phyloP scores from a whole-genome alignment of 2,797 vertebrate species.

The Acomys russatus region DNA sequence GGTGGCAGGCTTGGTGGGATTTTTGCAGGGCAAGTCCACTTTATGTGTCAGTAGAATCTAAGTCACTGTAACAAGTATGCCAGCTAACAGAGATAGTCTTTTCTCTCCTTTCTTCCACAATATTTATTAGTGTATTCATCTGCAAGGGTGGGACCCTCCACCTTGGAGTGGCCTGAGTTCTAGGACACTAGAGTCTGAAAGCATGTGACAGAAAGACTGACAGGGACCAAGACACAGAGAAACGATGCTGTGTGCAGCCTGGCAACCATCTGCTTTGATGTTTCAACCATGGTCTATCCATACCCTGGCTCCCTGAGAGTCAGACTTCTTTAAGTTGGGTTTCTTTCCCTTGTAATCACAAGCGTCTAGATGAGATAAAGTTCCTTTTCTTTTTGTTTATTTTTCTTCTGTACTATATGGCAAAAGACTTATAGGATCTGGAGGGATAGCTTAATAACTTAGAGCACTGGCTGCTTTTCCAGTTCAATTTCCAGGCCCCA shows the following conservation, averaged over 20 bases:
- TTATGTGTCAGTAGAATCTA: neutral
- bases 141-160: too few relatives aligned
- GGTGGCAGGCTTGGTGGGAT: neutral
- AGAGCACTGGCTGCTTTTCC: neutral
- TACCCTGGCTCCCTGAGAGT: neutral
- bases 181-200: neutral
- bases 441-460: neutral
- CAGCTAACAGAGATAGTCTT: neutral
- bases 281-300: neutral
- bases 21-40: neutral
- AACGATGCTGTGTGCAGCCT: neutral
- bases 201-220: neutral
- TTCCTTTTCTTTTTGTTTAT: conserved; percentile 49
- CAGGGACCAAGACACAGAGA: neutral
- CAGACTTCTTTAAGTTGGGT: neutral
- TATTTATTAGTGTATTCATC: neutral
- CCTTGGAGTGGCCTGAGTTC: neutral
- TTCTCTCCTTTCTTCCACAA: neutral
- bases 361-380: neutral
- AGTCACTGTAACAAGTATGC: neutral
- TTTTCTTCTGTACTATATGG: conserved; percentile 8
- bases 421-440: neutral
- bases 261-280: neutral
- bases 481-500: neutral
- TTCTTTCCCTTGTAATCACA: conserved; percentile 33